phyloP scores from a whole-genome alignment of 30 jellyfish, hydroid and myxozoan genomes.

The Chrysaora quinquecirrha region DNA sequence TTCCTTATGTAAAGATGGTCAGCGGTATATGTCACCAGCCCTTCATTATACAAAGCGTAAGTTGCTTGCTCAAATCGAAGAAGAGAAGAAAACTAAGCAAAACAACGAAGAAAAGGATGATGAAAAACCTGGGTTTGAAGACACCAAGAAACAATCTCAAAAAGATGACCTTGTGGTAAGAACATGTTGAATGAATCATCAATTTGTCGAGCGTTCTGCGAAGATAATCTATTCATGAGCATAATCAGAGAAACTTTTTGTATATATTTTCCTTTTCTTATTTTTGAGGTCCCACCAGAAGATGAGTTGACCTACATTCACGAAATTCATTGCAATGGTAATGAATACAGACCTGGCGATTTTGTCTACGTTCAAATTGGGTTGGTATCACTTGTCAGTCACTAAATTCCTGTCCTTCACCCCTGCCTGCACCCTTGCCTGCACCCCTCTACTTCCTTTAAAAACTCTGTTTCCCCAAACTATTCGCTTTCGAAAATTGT shows the following conservation, averaged over 20 bases:
- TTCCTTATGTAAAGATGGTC: conserved; percentile 86
- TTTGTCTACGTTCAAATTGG: conserved; percentile 84
- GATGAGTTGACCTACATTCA: conserved; percentile 62
- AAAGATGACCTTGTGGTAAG: conserved; percentile 73
- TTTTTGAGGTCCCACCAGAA: conserved; percentile 78
- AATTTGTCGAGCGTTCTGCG: too few species aligned
- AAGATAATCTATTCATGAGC: too few species aligned
- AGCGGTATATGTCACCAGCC: conserved; percentile 86
- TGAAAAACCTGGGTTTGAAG: conserved; percentile 63
- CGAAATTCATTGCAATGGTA: conserved; percentile 44
- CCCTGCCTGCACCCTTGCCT: too few species aligned
- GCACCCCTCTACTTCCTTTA: too few species aligned
- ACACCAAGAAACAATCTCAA: conserved; percentile 28
- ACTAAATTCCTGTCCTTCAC: too few species aligned
- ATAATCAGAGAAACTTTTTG: too few species aligned
- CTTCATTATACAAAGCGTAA: conserved; percentile 61
- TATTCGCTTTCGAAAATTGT: too few species aligned
- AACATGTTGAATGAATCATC: too few species aligned
- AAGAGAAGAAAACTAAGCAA: conserved; percentile 77
- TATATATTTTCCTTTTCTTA: too few species aligned
- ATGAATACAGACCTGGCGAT: conserved; percentile 81
- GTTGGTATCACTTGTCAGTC: too few species aligned
- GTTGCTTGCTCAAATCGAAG: conserved; percentile 77
- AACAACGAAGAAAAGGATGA: conserved; percentile 68
- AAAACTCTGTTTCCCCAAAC: too few species aligned